Evolutionary conservation across 2,113 vertebrate species (phyloP).

Genomic region (Tympanuchus pallidicinctus): DNA sequence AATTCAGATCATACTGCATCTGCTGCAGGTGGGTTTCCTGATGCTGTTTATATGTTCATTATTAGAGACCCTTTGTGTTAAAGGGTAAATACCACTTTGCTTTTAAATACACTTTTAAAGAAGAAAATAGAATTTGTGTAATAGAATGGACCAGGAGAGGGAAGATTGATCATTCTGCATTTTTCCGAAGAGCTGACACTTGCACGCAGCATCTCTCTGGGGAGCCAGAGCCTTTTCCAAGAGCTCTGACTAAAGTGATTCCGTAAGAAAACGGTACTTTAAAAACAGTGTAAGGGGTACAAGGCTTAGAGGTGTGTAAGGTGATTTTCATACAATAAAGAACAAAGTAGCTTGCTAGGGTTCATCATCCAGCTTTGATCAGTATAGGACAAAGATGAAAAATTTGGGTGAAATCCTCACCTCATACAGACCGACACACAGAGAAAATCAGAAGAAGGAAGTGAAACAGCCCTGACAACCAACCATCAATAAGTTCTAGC

Average conservation of each 20-base stretch:
- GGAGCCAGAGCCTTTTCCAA: constrained; percentile 40
- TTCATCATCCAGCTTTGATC: background rate
- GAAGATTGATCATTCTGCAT: constrained; percentile 14
- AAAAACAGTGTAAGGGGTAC: rapidly evolving
- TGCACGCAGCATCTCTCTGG: background rate
- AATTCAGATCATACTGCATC: background rate
- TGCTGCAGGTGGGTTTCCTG: constrained; percentile 1
- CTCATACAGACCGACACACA: rapidly evolving
- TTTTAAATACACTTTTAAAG: constrained; percentile 17
- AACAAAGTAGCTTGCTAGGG: background rate
- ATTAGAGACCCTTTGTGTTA: background rate
- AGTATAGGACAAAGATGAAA: background rate
- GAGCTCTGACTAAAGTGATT: background rate
- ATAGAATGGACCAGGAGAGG: constrained; percentile 19
- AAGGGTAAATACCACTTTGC: background rate
- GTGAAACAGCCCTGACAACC: background rate
- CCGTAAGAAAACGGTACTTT: background rate
- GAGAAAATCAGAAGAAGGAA: background rate
- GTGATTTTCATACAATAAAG: background rate
- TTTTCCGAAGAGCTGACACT: background rate
- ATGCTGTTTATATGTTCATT: background rate
- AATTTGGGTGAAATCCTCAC: background rate
- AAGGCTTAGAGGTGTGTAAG: background rate
- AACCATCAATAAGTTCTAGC: background rate
- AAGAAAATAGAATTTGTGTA: background rate